Evolutionary conservation across 2,113 vertebrate genomes (phyloP), one percentile per base, ranked within the genome.

Genomic region (Oxyruncus cristatus): DNA sequence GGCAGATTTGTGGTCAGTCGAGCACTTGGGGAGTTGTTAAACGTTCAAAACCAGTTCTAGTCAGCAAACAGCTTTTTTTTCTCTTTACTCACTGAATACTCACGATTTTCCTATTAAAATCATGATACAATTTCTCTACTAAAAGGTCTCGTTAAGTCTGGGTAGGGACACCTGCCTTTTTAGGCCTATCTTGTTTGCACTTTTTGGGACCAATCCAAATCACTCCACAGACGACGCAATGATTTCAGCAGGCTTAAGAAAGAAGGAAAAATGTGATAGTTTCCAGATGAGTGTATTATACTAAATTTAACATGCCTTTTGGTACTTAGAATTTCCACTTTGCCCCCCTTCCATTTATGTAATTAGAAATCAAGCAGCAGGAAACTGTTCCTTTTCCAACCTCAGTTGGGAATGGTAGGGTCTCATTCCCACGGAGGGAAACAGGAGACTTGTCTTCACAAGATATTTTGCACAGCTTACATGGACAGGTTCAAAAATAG

Each of bases 271-370:
- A 88, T 58, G 94, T 95, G 97, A 98, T 98, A 20, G 93, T 95
- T 98, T 98, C 98, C 98, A 98, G 97, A 98, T 98, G 98, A 98
- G 95, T 89, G 79, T 89, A 94, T 96, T 97, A 91, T 53, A 97
- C 97, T 95, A 93, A 97, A 97, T 93, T 97, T 94, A 96, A 97
- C 97, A 95, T 98, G 97, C 97, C 95, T 97, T 96, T 95, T 68
- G 80, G 97, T 96, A 85, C 96, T 97, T 97, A 95, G 96, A 97
- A 93, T 97, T 98, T 97, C 97, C 94, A 97, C 93, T 97, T 97
- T 97, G 50, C 74, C 84, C 90, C 80, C 65, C 89, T 89, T 86
- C 95, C 97, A 94, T 93, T 95, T 94, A 81, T 88, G 95, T 91
- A 97, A 97, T 96, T 97, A 97, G 93, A 92, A 97, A 95, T 96